Evolutionary conservation across 1,140 invertebrate genomes (phyloP), one percentile per base, ranked within the genome.

Genomic region (Euglossa dilemma): DNA sequence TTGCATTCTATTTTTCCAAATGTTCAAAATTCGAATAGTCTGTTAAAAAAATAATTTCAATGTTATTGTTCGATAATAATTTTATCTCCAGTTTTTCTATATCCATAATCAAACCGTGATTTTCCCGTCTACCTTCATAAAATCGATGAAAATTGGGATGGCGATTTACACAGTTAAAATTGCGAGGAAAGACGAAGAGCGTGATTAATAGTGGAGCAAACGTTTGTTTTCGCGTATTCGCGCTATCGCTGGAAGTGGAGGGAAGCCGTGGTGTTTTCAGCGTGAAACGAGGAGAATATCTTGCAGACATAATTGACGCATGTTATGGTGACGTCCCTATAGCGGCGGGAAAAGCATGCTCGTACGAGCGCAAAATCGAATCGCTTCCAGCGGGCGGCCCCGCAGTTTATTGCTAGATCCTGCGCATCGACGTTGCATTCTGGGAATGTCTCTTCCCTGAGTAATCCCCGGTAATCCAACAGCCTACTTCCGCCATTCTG

Each of bases 351-450:
- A 80, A 74, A 81, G 45, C 78, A 84, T 16, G 83, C 83, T 84
- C 83, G 71, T 50, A 43, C 52, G 70, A 84, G 83, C 78, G 63
- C 78, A 61, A 80, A 84, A 84, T 84, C 78, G 77, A 75, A 80
- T 84, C 78, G 78, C 54, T 84, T 84, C 83, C 78, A 84, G 78
- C 63, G 56, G 83, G 71, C 36, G 71, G 64, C 18, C 25, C 36
- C 77, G 59, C 67, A 73, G 82, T 84, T 84, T 84, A 84, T 84
- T 84, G 82, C 82, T 73, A 66, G 67, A 72, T 80, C 45, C 82
- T 72, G 77, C 14, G 50, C 82, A 80, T 83, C 74, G 56, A 71
- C 66, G 81, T 73, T 80, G 69, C 66, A 80, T 80, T 73, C 82
- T 73, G 82, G 66, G 56, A 72, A 80, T 84, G 50, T 80, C 76